phyloP scores from a whole-genome alignment of 2,888 invertebrate species.

The Andrena dorsata region DNA sequence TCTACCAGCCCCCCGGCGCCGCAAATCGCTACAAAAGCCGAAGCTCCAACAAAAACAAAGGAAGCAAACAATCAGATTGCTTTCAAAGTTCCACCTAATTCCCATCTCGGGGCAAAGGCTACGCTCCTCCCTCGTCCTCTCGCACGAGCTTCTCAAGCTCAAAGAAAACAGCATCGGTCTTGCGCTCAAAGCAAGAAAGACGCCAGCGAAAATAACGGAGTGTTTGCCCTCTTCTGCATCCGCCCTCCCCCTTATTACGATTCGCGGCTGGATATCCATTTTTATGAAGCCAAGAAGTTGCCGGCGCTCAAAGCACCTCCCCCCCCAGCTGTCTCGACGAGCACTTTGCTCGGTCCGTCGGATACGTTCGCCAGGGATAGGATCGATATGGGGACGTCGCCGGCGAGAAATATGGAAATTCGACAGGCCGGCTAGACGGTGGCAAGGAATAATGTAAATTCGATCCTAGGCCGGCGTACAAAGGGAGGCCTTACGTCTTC shows the following conservation, averaged over 20 bases:
- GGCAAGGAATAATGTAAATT: conserved; percentile 65
- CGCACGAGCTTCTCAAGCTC: not conserved
- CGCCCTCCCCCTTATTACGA: conserved; percentile 11
- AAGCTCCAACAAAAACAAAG: no score
- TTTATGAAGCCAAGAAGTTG: conserved; percentile 32
- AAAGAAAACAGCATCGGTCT: conserved; percentile 11
- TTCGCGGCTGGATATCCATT: conserved; percentile 28
- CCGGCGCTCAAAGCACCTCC: conserved; percentile 38
- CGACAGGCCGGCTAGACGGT: conserved; percentile 23
- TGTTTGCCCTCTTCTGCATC: conserved; percentile 20
- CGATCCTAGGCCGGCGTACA: conserved; percentile 18
- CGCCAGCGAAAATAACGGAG: conserved; percentile 9
- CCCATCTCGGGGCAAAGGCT: not conserved
- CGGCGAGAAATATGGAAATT: conserved; percentile 61
- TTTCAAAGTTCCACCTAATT: not conserved
- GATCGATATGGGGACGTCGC: conserved; percentile 57
- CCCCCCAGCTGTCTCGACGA: conserved; percentile 34
- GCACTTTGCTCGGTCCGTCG: conserved; percentile 50
- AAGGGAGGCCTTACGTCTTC: conserved; percentile 2
- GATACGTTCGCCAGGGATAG: conserved; percentile 39
- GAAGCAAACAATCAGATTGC: no score
- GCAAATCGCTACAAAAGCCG: no score
- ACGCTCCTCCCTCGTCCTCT: not conserved
- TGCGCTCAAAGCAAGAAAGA: conserved; percentile 12
- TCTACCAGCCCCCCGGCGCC: no score